Evolutionary conservation across 1,140 invertebrate species (phyloP).

Genomic region (Megathymus violae): DNA sequence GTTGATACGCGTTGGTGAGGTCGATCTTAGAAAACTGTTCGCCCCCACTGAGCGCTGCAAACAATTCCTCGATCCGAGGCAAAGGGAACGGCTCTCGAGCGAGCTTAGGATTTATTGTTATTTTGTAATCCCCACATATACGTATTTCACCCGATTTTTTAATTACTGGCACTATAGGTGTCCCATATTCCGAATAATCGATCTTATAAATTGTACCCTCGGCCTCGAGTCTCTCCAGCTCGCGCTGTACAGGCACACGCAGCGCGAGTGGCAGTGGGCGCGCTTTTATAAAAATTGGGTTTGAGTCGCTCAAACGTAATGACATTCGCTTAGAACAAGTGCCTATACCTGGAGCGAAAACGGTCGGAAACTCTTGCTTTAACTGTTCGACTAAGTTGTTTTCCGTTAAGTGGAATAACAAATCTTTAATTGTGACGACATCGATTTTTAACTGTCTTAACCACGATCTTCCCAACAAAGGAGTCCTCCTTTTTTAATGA

Average conservation of each 20-base stretch:
- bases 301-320: no score
- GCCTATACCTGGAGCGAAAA: no score
- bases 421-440: slow-evolving; percentile 4
- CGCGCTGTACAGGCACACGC: slow-evolving; percentile 37
- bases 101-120: slow-evolving; percentile 46
- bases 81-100: slow-evolving; percentile 44
- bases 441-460: slow-evolving; percentile 27
- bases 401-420: slow-evolving; percentile 17
- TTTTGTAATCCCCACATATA: no score
- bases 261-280: slow-evolving; percentile 39
- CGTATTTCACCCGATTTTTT: no score
- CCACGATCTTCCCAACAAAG: slow-evolving; percentile 39
- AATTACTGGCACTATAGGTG: no score
- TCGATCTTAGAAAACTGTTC: slow-evolving; percentile 47
- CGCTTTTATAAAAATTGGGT: no score
- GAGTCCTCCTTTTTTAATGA: slow-evolving; percentile 41
- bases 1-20: slow-evolving; percentile 45
- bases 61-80: slow-evolving; percentile 57
- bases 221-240: no score
- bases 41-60: no score
- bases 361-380: no score
- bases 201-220: no score
- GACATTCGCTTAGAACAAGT: no score
- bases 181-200: no score
- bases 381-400: slow-evolving; percentile 6